phyloP scores from a whole-genome alignment of 2,797 vertebrate species.

The Melopsittacus undulatus region DNA sequence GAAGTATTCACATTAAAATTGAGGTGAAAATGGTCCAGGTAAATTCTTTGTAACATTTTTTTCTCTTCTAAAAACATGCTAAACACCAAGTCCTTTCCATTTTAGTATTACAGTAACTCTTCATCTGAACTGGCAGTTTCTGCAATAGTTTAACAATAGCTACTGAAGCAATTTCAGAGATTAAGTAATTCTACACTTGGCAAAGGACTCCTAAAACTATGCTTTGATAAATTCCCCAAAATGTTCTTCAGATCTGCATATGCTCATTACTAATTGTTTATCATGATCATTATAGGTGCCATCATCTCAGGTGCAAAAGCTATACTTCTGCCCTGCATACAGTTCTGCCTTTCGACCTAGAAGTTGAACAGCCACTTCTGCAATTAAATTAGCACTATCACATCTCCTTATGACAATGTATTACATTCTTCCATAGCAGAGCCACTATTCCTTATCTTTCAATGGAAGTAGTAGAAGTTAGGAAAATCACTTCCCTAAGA shows the following conservation, averaged over 20 bases:
- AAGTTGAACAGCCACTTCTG: background rate
- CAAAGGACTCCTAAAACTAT: background rate
- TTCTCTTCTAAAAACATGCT: background rate
- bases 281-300: background rate
- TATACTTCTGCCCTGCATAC: background rate
- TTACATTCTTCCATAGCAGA: background rate
- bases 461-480: background rate
- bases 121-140: background rate
- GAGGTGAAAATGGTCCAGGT: background rate
- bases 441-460: background rate
- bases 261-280: background rate
- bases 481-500: background rate
- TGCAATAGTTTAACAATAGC: background rate
- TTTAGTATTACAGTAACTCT: background rate
- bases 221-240: background rate
- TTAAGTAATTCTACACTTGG: background rate
- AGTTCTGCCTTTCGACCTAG: background rate
- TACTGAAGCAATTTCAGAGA: background rate
- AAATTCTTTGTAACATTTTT: background rate
- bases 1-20: background rate
- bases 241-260: background rate
- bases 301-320: background rate
- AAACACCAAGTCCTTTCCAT: background rate
- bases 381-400: background rate
- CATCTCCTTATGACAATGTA: background rate